These are phyloP conservation scores for Caretta caretta DNA, from an alignment of 2,113 vertebrate species.

Conservation along the genomic window DNA sequence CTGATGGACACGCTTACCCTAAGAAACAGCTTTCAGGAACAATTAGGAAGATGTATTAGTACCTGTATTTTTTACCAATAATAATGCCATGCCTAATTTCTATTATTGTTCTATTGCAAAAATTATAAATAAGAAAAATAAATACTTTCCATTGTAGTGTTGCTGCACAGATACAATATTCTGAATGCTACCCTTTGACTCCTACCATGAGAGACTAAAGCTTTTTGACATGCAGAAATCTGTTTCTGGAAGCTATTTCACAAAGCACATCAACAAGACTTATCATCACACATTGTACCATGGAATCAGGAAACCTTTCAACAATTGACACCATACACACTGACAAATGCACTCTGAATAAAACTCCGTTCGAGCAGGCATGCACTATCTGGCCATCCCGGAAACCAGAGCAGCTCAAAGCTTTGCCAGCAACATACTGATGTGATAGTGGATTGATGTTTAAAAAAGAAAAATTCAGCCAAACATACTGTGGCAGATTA, in stretches of 20 bases:
- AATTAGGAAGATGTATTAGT: neutral
- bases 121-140: neutral
- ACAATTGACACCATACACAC: neutral
- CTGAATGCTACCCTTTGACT: neutral
- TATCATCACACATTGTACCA: neutral
- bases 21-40: neutral
- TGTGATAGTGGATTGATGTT: neutral
- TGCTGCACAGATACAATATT: neutral
- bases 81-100: neutral
- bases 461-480: slow-evolving; percentile 7
- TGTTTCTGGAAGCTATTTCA: neutral
- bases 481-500: slow-evolving; percentile 16
- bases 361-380: slow-evolving; percentile 19
- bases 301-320: slow-evolving; percentile 17
- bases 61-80: neutral
- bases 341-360: slow-evolving; percentile 25
- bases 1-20: neutral
- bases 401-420: neutral
- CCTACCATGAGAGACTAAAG: neutral
- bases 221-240: neutral
- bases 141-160: neutral
- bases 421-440: slow-evolving; percentile 29
- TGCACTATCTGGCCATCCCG: slow-evolving; percentile 9
- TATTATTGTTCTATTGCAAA: neutral
- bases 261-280: neutral